Base-by-base conservation (phyloP, 1,140 invertebrate species). In the Neomicropteryx cornuta region DNA sequence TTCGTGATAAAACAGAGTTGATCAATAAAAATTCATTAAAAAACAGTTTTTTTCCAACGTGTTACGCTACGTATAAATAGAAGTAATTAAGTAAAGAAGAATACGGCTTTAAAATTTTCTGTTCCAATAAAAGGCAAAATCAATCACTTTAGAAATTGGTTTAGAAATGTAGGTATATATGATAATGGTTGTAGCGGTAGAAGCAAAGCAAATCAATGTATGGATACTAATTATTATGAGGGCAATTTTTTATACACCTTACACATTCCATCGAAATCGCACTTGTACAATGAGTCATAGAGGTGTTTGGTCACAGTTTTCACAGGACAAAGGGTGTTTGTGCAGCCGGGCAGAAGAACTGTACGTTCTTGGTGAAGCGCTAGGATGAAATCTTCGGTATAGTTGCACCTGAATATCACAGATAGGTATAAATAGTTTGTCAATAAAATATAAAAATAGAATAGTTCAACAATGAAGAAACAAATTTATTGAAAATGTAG, bases 321-420 rank as follows among this genome's bases (percentile, higher is more conserved):
- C 18, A 83, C 48, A 27, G 77, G 72, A 59, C 82, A 85, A 5
- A 83, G 68, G 40, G 71, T 50, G 22, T 70, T 50, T 13, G 71
- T 62, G 55, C 83, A 87, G 38, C 73, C 71, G 4, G 80, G 75
- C 29, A 87, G 50, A 41, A 64, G 69, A 3, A 86, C 60, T 4
- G 72, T 57, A 33, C 69, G 66, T 57, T 87, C 84, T 59, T 87
- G 83, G 55, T 85, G 79, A 44, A 86, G 53, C 0, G 76, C 65
- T 36, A 85, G 55, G 21, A 87, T 60, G 50, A 76, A 72, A 13
- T 72, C 64, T 4, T 63, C 58, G 30, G 62, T 53, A n/a, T n/a
- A n/a, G 18, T 62, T 52, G 50, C 81, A 84, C 33, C 79, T 83
- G 47, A 42, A 70, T 70, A 50, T 39, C 48, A 24, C 42, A 45